Percentiles rank a stretch among this genome's conserved stretches.
Conservation (phyloP, 2,888 invertebrate genomes). For the Timema cristinae region DNA sequence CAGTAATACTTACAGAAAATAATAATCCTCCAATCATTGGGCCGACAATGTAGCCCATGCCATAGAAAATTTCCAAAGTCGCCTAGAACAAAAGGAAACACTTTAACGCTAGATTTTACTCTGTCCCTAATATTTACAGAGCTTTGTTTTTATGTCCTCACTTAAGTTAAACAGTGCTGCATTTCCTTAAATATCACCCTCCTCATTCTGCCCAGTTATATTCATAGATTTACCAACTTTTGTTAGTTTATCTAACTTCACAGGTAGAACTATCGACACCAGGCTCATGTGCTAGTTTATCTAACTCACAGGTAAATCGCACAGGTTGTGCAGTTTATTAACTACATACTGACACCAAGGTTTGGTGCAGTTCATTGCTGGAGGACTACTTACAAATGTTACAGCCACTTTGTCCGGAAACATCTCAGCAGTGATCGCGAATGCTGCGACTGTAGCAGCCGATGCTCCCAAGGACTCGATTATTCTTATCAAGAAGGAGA, state of each 20-base stretch:
- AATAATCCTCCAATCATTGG: constrained; percentile 42
- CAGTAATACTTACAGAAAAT: constrained; percentile 38
- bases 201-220: too few relatives aligned
- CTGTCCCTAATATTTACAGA: too few relatives aligned
- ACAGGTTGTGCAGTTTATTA: too few relatives aligned
- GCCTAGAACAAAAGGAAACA: constrained; percentile 37
- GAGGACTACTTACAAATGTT: constrained; percentile 46
- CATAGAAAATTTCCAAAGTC: constrained; percentile 44
- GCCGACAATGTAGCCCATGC: constrained; percentile 44
- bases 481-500: constrained; percentile 47
- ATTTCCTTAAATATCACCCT: too few relatives aligned
- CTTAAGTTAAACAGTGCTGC: too few relatives aligned
- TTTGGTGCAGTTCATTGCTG: not conserved
- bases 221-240: too few relatives aligned
- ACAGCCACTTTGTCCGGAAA: constrained; percentile 50
- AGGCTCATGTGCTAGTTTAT: too few relatives aligned
- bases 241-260: too few relatives aligned
- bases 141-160: too few relatives aligned
- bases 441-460: constrained; percentile 45
- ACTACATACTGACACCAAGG: not conserved
- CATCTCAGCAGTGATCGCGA: constrained; percentile 47
- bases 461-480: constrained; percentile 47
- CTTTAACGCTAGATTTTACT: not conserved
- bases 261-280: too few relatives aligned
- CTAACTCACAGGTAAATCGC: not conserved